Evolutionary conservation across 2,888 invertebrate genomes (phyloP).

Genomic region (Crioceris asparagi): DNA sequence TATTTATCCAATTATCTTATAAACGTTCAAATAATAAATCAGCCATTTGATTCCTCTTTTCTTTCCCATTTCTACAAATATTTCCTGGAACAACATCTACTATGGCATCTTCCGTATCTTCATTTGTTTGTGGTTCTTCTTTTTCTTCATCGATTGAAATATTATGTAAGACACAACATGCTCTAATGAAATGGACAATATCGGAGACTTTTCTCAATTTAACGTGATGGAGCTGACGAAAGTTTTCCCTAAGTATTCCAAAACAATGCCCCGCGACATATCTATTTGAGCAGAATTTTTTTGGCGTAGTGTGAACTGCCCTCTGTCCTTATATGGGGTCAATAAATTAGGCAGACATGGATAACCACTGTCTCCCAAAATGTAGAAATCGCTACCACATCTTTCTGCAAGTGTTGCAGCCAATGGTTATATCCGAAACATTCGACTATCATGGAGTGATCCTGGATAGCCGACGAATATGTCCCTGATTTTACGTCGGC

Average conservation of each 20-base stretch:
- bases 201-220: neutral
- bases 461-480: slow-evolving; percentile 6
- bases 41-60: neutral
- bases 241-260: neutral
- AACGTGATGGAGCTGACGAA: neutral
- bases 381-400: slow-evolving; percentile 3
- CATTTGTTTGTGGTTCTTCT: neutral
- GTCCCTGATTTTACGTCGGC: slow-evolving; percentile 3
- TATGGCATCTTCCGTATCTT: neutral
- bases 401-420: slow-evolving; percentile 2
- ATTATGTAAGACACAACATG: neutral
- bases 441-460: slow-evolving; percentile 4
- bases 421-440: slow-evolving; percentile 3
- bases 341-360: slow-evolving; percentile 3
- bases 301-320: slow-evolving; percentile 3
- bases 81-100: neutral
- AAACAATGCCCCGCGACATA: too few species aligned
- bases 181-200: slow-evolving; percentile 1
- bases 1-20: too few species aligned
- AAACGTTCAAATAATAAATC: too few species aligned
- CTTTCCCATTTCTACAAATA: neutral
- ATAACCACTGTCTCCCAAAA: slow-evolving; percentile 7
- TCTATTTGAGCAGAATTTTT: slow-evolving; percentile 4
- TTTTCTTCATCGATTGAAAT: neutral
- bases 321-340: slow-evolving; percentile 5